Evolutionary conservation across 2,113 vertebrate genomes (phyloP), one percentile per base, ranked within the genome.

Genomic region (Polypterus senegalus): DNA sequence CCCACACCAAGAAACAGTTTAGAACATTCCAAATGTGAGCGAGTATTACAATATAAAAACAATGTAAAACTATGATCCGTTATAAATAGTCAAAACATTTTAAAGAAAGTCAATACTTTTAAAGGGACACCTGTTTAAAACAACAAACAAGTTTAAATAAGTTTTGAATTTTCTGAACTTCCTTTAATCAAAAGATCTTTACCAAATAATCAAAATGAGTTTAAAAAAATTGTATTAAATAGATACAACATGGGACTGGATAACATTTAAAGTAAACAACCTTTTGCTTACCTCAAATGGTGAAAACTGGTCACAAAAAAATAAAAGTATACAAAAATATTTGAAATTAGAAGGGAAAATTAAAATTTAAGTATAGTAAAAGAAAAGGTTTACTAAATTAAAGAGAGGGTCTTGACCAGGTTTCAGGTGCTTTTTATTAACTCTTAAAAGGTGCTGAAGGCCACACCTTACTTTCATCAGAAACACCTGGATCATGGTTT

Each of bases 361-460:
- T 5, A 47, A 46, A 27, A 4, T 45, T 45, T 27, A 4, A 60
- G 27, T 44, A 27, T 27, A 27, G 27, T 27, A 27, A 27, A 27
- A 27, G 27, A 27, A 27, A 27, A 1, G 27, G 27, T 27, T 27
- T 27, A 62, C 9, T 5, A 51, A 62, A 62, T 46, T 47, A 43
- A 48, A 60, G 27, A 45, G 48, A 49, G 47, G 45, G 47, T 5
- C 1, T 10, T 5, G 27, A 10, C 10, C 5, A 48, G 27, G 44
- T 3, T 57, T 11, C 60, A 66, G 9, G 10, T 65, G 49, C 45
- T 62, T 53, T 66, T 66, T 58, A 66, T 62, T 49, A 47, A 48
- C 48, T 47, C 11, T 45, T 45, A 46, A 57, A 43, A 54, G 6
- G n/a, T 5, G 45, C 60, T 54, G 9, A 11, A 59, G 54, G 52